Base-by-base conservation (phyloP, 1,140 invertebrate genomes). In the Drosophila mauritiana region DNA sequence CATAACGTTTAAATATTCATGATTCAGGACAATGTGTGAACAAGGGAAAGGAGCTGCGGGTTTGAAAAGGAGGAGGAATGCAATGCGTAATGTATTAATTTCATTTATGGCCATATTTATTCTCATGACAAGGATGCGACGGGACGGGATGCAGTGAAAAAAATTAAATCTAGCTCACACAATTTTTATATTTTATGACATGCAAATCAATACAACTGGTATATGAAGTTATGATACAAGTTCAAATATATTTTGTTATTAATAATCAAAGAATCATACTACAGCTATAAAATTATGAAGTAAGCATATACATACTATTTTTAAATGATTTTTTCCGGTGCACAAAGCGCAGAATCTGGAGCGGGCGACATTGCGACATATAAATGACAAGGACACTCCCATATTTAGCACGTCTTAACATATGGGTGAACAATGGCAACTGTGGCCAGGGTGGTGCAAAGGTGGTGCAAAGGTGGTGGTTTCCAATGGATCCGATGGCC, bases 341-440 rank as follows among this genome's bases (percentile, higher is more conserved):
- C n/a, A 37, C 2, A 25, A 67, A 82, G 64, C 63, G 80, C 7
- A 8, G 58, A 65, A 78, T 64, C 64, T 68, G 52, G 37, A 53
- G 34, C 54, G 43, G 51, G 39, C 68, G 68, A 78, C 82, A 80
- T 85, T 80, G 83, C 83, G 83, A 90, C 85, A 89, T 89, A 91
- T 88, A 91, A 91, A 91, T 91, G 89, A 91, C 89, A 91, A 91
- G 89, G 89, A 91, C 89, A 91, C 89, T 85, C 89, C 89, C 89
- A 91, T 91, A 91, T 91, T 91, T 91, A 91, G 84, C 89, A 91
- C 89, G 70, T 91, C 78, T 65, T 78, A 85, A 72, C 78, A 74
- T 55, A 56, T 34, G 40, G 53, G 22, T 37, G 43, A 72, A 82
- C 78, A 86, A 90, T 89, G 84, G 80, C 85, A 84, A 80, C 82